These are phyloP conservation scores for Ceyx cyanopectus DNA, from an alignment of 2,113 vertebrate species.

Conservation along the genomic window DNA sequence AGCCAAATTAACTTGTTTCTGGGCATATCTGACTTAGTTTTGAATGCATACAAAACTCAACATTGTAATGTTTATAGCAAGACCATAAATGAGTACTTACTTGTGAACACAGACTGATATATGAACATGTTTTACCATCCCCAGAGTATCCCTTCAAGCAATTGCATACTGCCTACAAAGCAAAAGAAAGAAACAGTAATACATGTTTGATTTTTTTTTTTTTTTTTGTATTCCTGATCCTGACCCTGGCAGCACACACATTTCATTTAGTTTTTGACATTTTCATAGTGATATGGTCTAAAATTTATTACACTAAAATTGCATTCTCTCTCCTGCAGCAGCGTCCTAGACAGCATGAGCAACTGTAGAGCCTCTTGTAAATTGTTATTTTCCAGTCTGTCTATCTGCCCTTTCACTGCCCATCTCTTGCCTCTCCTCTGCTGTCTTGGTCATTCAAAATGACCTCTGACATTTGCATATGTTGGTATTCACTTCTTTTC, in stretches of 20 bases:
- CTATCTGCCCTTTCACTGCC: neutral
- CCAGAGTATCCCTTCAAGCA: constrained; percentile 83
- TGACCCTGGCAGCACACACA: neutral
- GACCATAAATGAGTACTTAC: constrained; percentile 71
- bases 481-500: neutral
- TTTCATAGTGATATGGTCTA: neutral
- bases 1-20: neutral
- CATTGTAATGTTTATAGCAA: neutral
- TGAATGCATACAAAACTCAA: neutral
- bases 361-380: neutral
- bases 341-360: neutral
- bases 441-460: neutral
- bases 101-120: constrained; percentile 81
- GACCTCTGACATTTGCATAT: neutral
- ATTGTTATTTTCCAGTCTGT: too few species aligned
- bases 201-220: neutral
- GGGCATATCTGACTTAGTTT: neutral
- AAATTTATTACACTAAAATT: neutral
- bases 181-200: neutral
- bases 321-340: neutral
- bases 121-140: constrained; percentile 82
- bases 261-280: neutral
- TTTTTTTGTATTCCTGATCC: too few species aligned
- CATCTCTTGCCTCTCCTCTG: neutral
- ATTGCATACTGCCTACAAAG: constrained; percentile 84